phyloP scores from a whole-genome alignment of 2,797 vertebrate genomes.

The Dallia pectoralis region DNA sequence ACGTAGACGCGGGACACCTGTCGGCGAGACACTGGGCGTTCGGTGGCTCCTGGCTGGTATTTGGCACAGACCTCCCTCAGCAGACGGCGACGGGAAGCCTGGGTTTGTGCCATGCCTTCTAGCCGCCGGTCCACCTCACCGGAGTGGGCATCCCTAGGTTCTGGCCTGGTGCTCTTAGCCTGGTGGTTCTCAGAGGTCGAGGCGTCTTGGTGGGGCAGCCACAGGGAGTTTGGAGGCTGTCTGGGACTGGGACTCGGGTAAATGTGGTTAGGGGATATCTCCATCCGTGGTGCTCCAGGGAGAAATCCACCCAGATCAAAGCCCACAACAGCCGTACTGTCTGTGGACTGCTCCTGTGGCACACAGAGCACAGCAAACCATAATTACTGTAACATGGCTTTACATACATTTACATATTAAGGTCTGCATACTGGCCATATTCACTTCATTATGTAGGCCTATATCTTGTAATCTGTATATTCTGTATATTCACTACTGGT shows the following conservation, averaged over 20 bases:
- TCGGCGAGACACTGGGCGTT: slow-evolving; percentile 67
- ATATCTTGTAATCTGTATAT: too few relatives aligned
- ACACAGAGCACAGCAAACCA: slow-evolving; percentile 3
- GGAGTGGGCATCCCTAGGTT: slow-evolving; percentile 9
- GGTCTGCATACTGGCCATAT: too few relatives aligned
- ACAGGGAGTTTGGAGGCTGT: slow-evolving; percentile 51
- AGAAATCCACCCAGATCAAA: background rate
- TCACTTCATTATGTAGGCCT: too few relatives aligned
- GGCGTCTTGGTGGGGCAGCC: slow-evolving; percentile 30
- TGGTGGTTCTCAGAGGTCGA: slow-evolving; percentile 21
- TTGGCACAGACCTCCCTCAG: slow-evolving; percentile 81
- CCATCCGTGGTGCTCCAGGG: background rate
- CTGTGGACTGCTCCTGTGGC: slow-evolving; percentile 68
- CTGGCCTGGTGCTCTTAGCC: slow-evolving; percentile 44
- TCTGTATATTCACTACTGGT: too few relatives aligned
- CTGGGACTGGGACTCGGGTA: slow-evolving; percentile 32
- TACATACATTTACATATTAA: too few relatives aligned
- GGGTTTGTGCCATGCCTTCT: slow-evolving; percentile 62
- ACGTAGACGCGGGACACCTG: slow-evolving; percentile 88
- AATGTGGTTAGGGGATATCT: slow-evolving; percentile 34
- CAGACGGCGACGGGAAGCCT: slow-evolving; percentile 74
- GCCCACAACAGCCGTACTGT: slow-evolving; percentile 25
- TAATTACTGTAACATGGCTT: background rate
- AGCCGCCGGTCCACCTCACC: slow-evolving; percentile 43
- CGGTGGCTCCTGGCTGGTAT: slow-evolving; percentile 71